Base-by-base conservation (phyloP, 2,888 invertebrate genomes). In the Poecilus cupreus region DNA sequence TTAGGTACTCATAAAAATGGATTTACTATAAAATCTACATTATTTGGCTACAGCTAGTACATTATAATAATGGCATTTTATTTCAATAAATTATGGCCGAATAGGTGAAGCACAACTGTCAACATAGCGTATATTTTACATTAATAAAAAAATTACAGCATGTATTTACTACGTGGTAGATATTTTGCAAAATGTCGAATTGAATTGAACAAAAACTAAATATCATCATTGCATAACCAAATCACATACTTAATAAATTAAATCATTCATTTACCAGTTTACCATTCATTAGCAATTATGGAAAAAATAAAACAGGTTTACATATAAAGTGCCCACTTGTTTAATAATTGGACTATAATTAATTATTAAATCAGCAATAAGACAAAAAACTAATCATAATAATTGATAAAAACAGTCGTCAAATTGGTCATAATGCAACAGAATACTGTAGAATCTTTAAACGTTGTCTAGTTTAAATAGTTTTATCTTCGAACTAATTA, bases 321-420 rank as follows among this genome's bases (percentile, higher is more conserved):
- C 1, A 68, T 13, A 22, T 16, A 54, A 32, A 76, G 13, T 54
- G 54, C 37, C 16, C 54, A 39, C 8, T 51, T 51, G 13, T 18
- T 76, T 57, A 32, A 6, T 32, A 75, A 75, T 75, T 37, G 39
- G 75, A 54, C 51, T 76, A 20, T 51, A 54, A 76, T 54, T 76
- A 76, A 57, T 76, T 76, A 51, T 76, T 57, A 18, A 57, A 57
- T 57, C 32, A 76, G 39, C 22, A 20, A 18, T 20, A 8, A 37
- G 10, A 16, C 2, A 75, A 75, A 54, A 72, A 72, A 72, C 46
- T 72, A 43, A 72, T 72, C 37, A 20, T 8, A 70, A 70, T 70
- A 70, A 39, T 22, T 72, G 49, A 49, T 46, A 72, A 72, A 72
- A 72, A 5, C 24, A 6, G 8, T 32, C 2, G 32, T 6, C 8